Percentiles rank a stretch among this genome's conserved stretches.
Conservation (phyloP, 2,797 vertebrate species). For the Brachyalestes nurse region DNA sequence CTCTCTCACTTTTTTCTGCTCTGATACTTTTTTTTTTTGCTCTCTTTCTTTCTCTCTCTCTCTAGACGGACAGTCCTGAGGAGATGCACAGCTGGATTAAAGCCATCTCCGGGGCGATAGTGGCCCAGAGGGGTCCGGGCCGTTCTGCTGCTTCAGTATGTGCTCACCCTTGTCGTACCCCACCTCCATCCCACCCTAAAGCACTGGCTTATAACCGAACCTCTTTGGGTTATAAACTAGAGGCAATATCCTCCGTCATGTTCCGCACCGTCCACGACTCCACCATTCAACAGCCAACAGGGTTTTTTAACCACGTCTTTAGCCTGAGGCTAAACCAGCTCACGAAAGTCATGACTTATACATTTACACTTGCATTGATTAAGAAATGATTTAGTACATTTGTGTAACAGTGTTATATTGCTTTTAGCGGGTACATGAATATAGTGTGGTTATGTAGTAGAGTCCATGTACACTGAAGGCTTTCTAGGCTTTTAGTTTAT, state of each 20-base stretch:
- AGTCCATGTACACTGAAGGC: too few species aligned
- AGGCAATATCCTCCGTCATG: background rate
- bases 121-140: slow-evolving; percentile 91
- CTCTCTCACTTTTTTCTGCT: background rate
- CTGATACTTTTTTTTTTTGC: background rate
- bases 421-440: too few species aligned
- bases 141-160: slow-evolving; percentile 88
- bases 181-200: background rate
- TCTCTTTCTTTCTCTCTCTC: background rate
- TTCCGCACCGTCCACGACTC: background rate
- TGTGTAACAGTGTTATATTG: too few species aligned
- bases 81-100: slow-evolving; percentile 98
- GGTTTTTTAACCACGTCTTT: too few species aligned
- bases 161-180: slow-evolving; percentile 39
- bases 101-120: slow-evolving; percentile 92
- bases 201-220: background rate
- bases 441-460: too few species aligned
- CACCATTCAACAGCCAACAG: background rate
- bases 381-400: too few species aligned
- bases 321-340: too few species aligned
- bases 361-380: too few species aligned
- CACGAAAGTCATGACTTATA: too few species aligned
- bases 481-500: too few species aligned
- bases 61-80: slow-evolving; percentile 91
- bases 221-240: background rate